phyloP scores from a whole-genome alignment of 2,113 vertebrate genomes.

The Promerops cafer region DNA sequence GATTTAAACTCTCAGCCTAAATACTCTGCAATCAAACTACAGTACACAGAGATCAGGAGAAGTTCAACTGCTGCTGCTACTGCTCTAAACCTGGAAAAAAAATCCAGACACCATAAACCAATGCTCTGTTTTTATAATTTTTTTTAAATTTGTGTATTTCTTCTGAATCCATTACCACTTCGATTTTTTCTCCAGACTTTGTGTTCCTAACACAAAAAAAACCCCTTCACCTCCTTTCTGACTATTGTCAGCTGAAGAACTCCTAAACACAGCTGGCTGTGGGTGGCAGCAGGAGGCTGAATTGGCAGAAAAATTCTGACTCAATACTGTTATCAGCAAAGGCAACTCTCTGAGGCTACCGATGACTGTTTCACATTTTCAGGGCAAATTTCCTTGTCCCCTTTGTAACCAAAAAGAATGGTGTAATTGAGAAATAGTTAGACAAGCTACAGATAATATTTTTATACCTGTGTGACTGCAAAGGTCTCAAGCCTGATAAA shows the following conservation, averaged over 20 bases:
- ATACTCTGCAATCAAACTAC: background rate
- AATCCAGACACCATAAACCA: background rate
- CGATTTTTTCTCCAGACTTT: background rate
- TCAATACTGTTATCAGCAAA: background rate
- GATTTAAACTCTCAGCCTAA: background rate
- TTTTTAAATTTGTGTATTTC: background rate
- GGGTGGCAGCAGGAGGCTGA: constrained; percentile 53
- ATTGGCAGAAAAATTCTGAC: constrained; percentile 2
- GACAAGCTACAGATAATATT: background rate
- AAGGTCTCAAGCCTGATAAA: background rate
- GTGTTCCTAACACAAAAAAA: background rate
- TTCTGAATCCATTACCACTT: background rate
- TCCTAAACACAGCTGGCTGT: constrained; percentile 29
- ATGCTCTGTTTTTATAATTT: background rate
- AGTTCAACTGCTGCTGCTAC: background rate
- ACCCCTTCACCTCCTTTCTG: background rate
- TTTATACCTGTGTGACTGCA: background rate
- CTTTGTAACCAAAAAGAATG: background rate
- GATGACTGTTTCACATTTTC: background rate
- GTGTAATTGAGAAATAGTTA: background rate
- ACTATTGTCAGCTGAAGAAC: background rate
- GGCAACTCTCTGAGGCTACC: background rate
- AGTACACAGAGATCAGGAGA: background rate
- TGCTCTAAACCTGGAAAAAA: background rate
- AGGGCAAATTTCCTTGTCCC: background rate